phyloP scores from a whole-genome alignment of 2,113 vertebrate genomes.

The Piaya cayana region DNA sequence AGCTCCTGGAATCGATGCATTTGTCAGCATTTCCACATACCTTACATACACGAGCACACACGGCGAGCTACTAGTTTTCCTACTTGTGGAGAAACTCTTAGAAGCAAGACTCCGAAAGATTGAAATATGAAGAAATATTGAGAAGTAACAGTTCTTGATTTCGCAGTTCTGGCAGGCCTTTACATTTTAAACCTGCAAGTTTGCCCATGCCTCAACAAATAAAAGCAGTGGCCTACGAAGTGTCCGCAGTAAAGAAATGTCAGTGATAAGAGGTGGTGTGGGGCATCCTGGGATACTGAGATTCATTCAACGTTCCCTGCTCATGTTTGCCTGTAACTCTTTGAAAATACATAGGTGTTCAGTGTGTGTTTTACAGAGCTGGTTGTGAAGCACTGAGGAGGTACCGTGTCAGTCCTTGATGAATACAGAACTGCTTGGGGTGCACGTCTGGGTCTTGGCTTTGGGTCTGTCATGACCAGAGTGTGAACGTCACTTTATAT shows the following conservation, averaged over 20 bases:
- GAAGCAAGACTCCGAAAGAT: background rate
- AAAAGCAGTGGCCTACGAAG: background rate
- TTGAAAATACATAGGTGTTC: background rate
- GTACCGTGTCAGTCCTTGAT: accelerated
- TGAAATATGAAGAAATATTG: background rate
- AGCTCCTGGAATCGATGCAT: constrained; percentile 2
- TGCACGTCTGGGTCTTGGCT: background rate
- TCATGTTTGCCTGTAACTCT: background rate
- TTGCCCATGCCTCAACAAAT: background rate
- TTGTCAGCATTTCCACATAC: background rate
- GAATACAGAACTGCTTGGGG: background rate
- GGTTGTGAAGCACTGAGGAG: background rate
- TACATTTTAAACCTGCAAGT: background rate
- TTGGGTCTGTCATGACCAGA: background rate
- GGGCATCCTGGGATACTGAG: background rate
- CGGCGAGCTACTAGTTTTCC: background rate
- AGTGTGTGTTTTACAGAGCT: background rate
- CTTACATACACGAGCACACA: background rate
- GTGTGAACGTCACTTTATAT: background rate
- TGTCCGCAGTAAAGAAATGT: background rate
- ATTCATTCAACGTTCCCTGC: background rate
- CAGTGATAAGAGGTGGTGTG: background rate
- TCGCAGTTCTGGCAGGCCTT: background rate
- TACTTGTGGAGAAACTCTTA: background rate
- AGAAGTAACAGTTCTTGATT: background rate